Conservation (phyloP, 2,113 vertebrate species). For the Misgurnus anguillicaudatus region DNA sequence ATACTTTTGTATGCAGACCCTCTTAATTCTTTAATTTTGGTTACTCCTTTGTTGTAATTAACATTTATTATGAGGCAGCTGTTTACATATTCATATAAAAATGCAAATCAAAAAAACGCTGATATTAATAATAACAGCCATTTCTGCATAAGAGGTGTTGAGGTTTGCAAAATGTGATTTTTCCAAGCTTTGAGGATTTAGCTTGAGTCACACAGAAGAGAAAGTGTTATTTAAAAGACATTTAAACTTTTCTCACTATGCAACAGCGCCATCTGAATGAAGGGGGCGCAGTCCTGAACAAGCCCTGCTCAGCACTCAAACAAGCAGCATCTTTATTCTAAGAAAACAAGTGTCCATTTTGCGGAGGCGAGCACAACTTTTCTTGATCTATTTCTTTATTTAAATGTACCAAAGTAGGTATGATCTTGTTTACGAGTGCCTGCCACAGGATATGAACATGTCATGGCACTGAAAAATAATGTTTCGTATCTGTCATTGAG, state of each 20-base stretch:
- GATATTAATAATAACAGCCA: not conserved
- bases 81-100: not conserved
- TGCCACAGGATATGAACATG: not conserved
- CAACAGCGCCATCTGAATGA: not conserved
- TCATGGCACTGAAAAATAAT: no score
- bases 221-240: not conserved
- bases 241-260: not conserved
- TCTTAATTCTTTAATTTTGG: no score
- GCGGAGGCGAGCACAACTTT: not conserved
- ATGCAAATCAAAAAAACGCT: not conserved
- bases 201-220: not conserved
- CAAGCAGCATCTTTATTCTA: not conserved
- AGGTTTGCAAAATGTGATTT: not conserved
- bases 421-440: not conserved
- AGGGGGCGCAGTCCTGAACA: not conserved
- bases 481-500: not conserved
- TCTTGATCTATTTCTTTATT: not conserved
- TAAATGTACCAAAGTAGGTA: not conserved
- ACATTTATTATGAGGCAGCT: no score
- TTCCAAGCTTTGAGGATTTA: no score
- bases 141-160: not conserved
- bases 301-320: not conserved
- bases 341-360: not conserved
- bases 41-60: no score
- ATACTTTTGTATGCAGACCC: no score